Conservation (phyloP, 2,797 vertebrate genomes). For the Oophaga sylvatica region DNA sequence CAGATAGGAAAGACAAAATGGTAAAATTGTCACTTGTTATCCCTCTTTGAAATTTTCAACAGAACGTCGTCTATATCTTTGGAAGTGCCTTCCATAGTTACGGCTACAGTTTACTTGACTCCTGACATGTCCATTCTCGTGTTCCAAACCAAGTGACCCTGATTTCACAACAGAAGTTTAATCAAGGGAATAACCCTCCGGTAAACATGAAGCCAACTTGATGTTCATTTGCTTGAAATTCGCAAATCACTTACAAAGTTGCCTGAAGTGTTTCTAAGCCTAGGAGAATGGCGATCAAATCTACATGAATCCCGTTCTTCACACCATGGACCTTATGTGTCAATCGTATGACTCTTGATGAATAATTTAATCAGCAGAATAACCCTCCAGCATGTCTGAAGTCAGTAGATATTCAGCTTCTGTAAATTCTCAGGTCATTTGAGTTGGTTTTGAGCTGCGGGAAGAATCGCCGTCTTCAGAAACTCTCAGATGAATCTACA, state of each 20-base stretch:
- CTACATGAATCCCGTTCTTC: neutral
- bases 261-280: neutral
- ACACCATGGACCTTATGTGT: neutral
- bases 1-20: too few relatives aligned
- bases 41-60: too few relatives aligned
- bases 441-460: neutral
- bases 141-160: neutral
- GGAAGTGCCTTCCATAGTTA: neutral
- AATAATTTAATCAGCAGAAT: constrained; percentile 22
- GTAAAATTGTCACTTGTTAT: too few relatives aligned
- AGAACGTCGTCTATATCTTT: neutral
- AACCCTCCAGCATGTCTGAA: neutral
- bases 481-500: neutral
- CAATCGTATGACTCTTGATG: neutral
- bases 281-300: neutral
- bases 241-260: neutral
- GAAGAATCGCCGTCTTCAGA: neutral
- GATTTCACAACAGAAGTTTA: neutral
- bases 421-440: constrained; percentile 17
- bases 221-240: neutral
- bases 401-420: neutral
- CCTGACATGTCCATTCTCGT: neutral
- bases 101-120: neutral
- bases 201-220: neutral
- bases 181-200: neutral